Base-by-base conservation (phyloP, 1,140 invertebrate species). In the Heliconius hermathena region DNA sequence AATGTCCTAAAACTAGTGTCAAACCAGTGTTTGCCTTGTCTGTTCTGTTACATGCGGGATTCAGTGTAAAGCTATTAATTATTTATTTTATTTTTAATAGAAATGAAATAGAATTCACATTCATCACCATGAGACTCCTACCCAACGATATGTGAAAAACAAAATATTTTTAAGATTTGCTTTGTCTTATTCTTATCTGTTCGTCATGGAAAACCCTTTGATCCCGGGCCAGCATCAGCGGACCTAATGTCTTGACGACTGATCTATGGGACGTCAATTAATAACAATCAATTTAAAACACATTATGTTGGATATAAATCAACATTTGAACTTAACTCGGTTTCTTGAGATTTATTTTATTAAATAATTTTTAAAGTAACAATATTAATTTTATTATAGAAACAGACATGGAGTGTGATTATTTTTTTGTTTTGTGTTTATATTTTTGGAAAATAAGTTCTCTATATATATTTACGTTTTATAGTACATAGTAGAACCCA, bases 281-380 rank as follows among this genome's bases (percentile, higher is more conserved):
- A 89, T 89, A 89, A 88, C 85, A 89, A 90, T 91, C 88, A 87
- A 82, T 87, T 91, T 88, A 84, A 84, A 80, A 72, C 79, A 70
- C 81, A 81, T 87, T 83, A 84, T 81, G 71, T 66, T 54, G 72
- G 72, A 74, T 73, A 87, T 89, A 88, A 89, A 88, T 88, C 87
- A 85, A 89, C 82, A 87, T 90, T 85, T 87, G 84, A 81, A 74
- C 76, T 57, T 74, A 76, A 80, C 54, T 76, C 74, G 66, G 49
- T 16, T 38, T 22, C 36, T 54, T n/a, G 26, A 76, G 79, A 80
- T 76, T 80, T 80, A 80, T 77, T 76, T 80, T 73, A 80, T 76
- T 76, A 29, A 66, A 66, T 16, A 29, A 66, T 26, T 66, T 66
- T 52, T 52, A 29, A 66, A 66, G 60, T 18, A 29, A 16, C n/a